phyloP scores from a whole-genome alignment of 2,113 vertebrate species.

The Piaya cayana region DNA sequence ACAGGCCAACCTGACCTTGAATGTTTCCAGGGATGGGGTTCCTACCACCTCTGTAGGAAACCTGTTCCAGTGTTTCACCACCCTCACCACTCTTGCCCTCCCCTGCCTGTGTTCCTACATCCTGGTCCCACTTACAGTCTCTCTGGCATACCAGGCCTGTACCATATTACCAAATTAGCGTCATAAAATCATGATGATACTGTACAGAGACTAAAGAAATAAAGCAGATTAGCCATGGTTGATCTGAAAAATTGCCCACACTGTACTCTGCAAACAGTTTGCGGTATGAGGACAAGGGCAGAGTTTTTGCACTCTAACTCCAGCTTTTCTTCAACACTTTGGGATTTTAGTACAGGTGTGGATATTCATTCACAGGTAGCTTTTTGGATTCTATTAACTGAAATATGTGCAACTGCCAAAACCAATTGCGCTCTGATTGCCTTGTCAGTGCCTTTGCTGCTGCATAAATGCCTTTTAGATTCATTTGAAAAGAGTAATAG shows the following conservation, averaged over 20 bases:
- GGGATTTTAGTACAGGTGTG: neutral
- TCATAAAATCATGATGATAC: neutral
- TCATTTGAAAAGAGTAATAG: neutral
- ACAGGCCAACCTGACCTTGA: no score
- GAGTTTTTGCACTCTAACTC: neutral
- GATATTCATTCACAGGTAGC: neutral
- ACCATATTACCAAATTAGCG: neutral
- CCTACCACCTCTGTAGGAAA: no score
- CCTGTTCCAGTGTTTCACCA: no score
- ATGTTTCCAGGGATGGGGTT: no score
- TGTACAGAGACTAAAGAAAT: neutral
- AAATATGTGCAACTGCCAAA: neutral
- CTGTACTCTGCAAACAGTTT: neutral
- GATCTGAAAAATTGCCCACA: neutral
- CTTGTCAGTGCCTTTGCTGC: constrained; percentile 12
- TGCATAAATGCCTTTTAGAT: constrained; percentile 3
- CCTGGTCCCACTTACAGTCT: neutral
- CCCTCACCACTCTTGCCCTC: neutral
- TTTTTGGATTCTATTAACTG: neutral
- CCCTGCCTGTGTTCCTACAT: neutral
- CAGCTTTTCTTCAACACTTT: neutral
- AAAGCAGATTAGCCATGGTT: neutral
- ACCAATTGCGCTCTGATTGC: neutral
- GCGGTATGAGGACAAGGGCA: neutral
- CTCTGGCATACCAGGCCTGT: neutral